Evolutionary conservation across 2,113 vertebrate genomes (phyloP), one percentile per base, ranked within the genome.

Genomic region (Pongo abelii): DNA sequence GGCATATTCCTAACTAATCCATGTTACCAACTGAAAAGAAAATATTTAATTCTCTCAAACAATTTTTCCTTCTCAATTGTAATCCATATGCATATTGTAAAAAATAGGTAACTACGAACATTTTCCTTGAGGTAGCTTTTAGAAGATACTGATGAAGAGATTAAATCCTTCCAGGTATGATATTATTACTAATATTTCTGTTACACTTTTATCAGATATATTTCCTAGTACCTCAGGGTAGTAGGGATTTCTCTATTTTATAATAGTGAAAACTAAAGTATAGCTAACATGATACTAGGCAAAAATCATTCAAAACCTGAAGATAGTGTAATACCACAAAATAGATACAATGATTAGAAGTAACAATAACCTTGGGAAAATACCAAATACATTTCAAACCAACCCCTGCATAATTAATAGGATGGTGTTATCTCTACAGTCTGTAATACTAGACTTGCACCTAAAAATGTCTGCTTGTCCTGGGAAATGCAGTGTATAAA

Each of bases 361-460:
- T 59, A 78, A 93, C 46, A 95, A 48, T 83, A 75, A 88, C 64
- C 70, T 90, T 95, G 87, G 43, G 30, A 95, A 94, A 88, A 92
- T 70, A 91, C 52, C 61, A 90, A 85, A 84, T 69, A 52, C 55
- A 75, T 40, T 91, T 64, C 83, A 86, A 75, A 86, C 67, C 23
- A 97, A 86, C 3, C 10, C 17, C 43, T 96, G 92, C 50, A 88
- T 90, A 97, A 96, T 92, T 93, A 94, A 97, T 48, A 77, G 52
- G n/a, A 79, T 59, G 64, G 50, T 55, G 46, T 67, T 93, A 91
- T 87, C 50, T 55, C 67, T 88, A 64, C 10, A 85, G 74, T 86
- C 75, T 64, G n/a, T 86, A 85, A 96, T 64, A 64, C 64, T 13
- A 96, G 30, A 40, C 55, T 77, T 67, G 77, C 38, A 72, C 72